Evolutionary conservation across 2,113 vertebrate genomes (phyloP), one percentile per base, ranked within the genome.

Genomic region (Lepus timidus): DNA sequence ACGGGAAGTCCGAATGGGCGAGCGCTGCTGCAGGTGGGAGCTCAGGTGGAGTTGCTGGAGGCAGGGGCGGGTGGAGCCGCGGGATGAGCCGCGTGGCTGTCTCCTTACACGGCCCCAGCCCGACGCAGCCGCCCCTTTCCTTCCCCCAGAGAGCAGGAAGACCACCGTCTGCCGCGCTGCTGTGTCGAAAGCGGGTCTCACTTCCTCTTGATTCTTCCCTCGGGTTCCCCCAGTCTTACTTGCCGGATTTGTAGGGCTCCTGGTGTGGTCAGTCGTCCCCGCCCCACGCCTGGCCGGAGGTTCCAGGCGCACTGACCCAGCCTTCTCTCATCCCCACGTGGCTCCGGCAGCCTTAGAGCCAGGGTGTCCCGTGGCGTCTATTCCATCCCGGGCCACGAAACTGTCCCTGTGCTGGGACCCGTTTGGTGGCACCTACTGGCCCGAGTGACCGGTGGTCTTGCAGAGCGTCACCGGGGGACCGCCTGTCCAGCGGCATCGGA

Each of bases 111-210:
- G 55, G 81, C 55, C 39, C 33, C 31, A 31, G 82, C 33, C 4
- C 75, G 68, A 58, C 27, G 39, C 80, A 22, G 23, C 79, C 74
- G 22, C 51, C 44, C 52, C 39, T 89, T 76, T 70, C n/a, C 71
- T 94, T 94, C 81, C n/a, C 9, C 36, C n/a, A 0, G 44, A 78
- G 23, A 61, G 29, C 39, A 68, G 55, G n/a, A 88, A 83, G 76
- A 86, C 65, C 74, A 62, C 88, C 19, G 55, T 3, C 65, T 61
- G 22, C 25, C 85, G 84, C 27, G 73, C 29, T 89, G 78, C 85
- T 81, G 85, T 92, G 67, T 90, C 39, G 55, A 25, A 86, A 91
- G 64, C n/a, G 31, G n/a, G 29, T 31, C 64, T 86, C 67, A 14
- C 55, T 96, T 85, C 76, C 55, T 39, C 49, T 55, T 29, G 70